Conservation (phyloP, 1,140 invertebrate species). For the Dufourea novaeangliae region DNA sequence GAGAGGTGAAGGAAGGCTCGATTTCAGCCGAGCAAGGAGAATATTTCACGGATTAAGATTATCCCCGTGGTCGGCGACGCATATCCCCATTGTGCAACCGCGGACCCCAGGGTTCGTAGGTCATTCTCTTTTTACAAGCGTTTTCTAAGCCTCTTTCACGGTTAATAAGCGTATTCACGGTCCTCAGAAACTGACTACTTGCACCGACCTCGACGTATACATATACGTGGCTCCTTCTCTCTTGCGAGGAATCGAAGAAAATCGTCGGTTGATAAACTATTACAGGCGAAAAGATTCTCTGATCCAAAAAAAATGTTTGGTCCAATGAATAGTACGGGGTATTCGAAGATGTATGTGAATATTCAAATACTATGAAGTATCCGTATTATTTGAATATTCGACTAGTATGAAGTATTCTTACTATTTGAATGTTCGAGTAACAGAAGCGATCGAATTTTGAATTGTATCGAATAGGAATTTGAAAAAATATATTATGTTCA, state of each 20-base stretch:
- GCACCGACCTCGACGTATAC: background rate
- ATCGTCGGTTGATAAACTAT: background rate
- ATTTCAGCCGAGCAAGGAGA: slow-evolving; percentile 60
- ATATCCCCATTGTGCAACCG: background rate
- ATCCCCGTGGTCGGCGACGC: slow-evolving; percentile 35
- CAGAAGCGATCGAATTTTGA: no score
- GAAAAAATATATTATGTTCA: no score
- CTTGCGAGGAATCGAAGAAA: slow-evolving; percentile 1
- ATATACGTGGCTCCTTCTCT: background rate
- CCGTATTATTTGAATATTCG: no score
- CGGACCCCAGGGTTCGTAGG: background rate
- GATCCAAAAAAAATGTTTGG: no score
- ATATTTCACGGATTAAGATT: slow-evolving; percentile 74
- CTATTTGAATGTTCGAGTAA: no score
- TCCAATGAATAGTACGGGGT: no score
- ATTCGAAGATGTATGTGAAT: no score
- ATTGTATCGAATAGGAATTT: no score
- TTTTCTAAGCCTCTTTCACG: background rate
- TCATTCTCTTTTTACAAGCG: slow-evolving; percentile 30
- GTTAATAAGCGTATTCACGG: slow-evolving; percentile 2
- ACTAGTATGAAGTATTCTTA: no score
- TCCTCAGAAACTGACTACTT: slow-evolving; percentile 18
- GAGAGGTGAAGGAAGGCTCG: background rate
- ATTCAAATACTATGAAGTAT: no score
- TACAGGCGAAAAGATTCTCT: background rate